These are phyloP conservation scores for Argyra leucocephala DNA, from an alignment of 2,888 invertebrate genomes.

Conservation along the genomic window DNA sequence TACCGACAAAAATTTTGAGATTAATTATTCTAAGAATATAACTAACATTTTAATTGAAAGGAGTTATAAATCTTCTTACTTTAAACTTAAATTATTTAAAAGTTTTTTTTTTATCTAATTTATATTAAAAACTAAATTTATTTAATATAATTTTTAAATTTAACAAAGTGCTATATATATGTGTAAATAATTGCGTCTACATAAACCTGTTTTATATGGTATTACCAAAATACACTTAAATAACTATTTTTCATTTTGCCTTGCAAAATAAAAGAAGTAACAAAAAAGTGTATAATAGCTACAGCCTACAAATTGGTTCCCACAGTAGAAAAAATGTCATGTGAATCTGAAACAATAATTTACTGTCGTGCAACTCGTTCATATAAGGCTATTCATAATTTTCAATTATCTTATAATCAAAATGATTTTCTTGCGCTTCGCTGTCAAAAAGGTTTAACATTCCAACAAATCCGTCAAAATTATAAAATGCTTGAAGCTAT, in stretches of 20 bases:
- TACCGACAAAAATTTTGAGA: neutral
- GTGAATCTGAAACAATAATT: neutral
- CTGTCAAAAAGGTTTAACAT: slow-evolving; percentile 15
- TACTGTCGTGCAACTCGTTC: slow-evolving; percentile 10
- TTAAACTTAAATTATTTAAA: neutral
- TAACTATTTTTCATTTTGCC: neutral
- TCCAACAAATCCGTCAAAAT: slow-evolving; percentile 14
- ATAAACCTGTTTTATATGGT: neutral
- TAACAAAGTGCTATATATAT: neutral
- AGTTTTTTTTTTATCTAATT: neutral
- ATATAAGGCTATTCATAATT: slow-evolving; percentile 11
- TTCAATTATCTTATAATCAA: slow-evolving; percentile 16
- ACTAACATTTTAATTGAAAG: neutral
- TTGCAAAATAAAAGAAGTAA: neutral
- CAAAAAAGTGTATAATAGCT: neutral
- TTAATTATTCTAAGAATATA: slow-evolving; percentile 1
- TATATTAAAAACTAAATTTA: neutral
- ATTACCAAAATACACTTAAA: neutral
- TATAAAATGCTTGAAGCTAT: slow-evolving; percentile 15
- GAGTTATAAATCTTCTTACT: neutral
- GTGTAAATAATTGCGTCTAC: neutral
- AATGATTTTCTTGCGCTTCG: slow-evolving; percentile 15
- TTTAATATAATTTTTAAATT: neutral
- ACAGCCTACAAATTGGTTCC: neutral
- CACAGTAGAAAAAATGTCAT: neutral